These are phyloP conservation scores for Boulengeromyrus knoepffleri DNA, from an alignment of 2,113 vertebrate genomes.

Conservation along the genomic window DNA sequence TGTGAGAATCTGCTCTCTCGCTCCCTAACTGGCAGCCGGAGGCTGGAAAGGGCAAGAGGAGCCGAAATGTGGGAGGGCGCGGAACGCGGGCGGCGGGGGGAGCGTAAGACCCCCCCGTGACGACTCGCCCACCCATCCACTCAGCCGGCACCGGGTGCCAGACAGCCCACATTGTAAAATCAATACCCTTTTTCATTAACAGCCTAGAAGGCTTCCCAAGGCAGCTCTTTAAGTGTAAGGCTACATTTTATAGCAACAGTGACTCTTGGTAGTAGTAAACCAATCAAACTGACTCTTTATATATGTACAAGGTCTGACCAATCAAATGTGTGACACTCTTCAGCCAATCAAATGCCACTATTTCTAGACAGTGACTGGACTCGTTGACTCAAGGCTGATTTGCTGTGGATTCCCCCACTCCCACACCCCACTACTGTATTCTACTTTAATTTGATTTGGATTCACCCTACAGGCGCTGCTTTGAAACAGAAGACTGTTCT, in stretches of 20 bases:
- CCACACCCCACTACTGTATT: not conserved
- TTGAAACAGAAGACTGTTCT: slow-evolving; percentile 33
- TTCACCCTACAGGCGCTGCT: slow-evolving; percentile 28
- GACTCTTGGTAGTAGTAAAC: slow-evolving; percentile 16
- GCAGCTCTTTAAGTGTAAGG: not conserved
- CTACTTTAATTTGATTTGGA: not conserved
- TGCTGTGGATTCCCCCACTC: not conserved
- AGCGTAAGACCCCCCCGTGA: slow-evolving; percentile 20
- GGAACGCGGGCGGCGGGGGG: not conserved
- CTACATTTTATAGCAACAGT: slow-evolving; percentile 9
- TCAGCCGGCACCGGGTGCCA: not conserved
- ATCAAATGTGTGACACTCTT: not conserved
- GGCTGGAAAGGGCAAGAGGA: not conserved
- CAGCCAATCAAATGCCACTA: not conserved
- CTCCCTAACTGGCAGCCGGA: not conserved
- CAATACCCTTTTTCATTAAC: slow-evolving; percentile 15
- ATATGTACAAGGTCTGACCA: not conserved
- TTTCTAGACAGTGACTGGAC: not conserved
- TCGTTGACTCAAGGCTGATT: slow-evolving; percentile 15
- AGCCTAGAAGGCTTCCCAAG: not conserved
- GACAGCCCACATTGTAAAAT: slow-evolving; percentile 14
- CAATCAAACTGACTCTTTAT: not conserved
- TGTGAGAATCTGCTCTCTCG: not conserved
- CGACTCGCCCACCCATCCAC: not conserved
- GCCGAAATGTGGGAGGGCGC: not conserved